phyloP scores from a whole-genome alignment of 2,797 vertebrate species.

The Coluber constrictor region DNA sequence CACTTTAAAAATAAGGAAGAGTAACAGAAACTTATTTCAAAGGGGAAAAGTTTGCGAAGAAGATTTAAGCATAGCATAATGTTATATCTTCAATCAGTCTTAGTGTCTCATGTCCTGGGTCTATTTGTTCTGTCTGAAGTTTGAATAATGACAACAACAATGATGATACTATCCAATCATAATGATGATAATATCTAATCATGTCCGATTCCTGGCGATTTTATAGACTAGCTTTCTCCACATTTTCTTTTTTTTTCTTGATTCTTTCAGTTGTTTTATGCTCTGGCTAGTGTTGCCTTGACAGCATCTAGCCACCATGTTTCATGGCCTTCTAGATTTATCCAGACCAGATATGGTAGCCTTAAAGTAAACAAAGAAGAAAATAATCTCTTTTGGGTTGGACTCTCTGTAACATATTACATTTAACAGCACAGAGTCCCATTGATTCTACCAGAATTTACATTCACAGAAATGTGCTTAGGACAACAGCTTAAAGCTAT shows the following conservation, averaged over 20 bases:
- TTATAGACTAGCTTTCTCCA: neutral
- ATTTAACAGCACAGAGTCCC: constrained; percentile 21
- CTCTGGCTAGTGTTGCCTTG: neutral
- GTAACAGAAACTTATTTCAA: neutral
- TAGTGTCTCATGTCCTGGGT: neutral
- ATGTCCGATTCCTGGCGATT: neutral
- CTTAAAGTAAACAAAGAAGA: neutral
- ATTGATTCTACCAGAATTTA: constrained; percentile 17
- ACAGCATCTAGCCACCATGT: neutral
- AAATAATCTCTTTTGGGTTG: neutral
- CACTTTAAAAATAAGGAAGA: neutral
- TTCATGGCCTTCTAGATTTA: neutral
- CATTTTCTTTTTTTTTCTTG: neutral
- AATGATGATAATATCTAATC: neutral
- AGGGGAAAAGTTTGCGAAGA: neutral
- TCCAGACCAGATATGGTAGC: neutral
- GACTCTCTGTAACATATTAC: neutral
- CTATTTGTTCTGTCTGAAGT: neutral
- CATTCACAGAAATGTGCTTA: constrained; percentile 17
- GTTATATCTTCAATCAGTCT: neutral
- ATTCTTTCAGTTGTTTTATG: neutral
- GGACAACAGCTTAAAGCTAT: constrained; percentile 12
- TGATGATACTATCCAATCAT: neutral
- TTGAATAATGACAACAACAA: neutral
- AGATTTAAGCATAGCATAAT: neutral